phyloP scores from a whole-genome alignment of 2,888 invertebrate genomes.

The Carcina quercana region DNA sequence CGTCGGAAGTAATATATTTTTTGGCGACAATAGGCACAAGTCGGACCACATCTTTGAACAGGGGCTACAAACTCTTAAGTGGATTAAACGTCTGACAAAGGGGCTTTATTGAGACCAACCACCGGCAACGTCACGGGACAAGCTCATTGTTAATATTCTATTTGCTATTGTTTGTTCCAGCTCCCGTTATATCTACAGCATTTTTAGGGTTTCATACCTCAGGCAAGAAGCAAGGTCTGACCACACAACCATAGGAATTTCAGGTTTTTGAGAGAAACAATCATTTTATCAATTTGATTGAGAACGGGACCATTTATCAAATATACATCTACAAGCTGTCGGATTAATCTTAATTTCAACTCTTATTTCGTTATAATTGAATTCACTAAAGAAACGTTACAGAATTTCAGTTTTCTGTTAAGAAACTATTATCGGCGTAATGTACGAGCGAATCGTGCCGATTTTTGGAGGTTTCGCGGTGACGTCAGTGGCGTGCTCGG shows the following conservation, averaged over 20 bases:
- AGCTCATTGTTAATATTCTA: constrained; percentile 37
- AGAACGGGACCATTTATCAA: too few species aligned
- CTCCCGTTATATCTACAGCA: constrained; percentile 16
- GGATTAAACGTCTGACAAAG: constrained; percentile 62
- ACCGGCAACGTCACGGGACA: constrained; percentile 34
- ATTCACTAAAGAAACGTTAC: too few species aligned
- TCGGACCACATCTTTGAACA: constrained; percentile 35
- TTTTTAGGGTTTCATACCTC: constrained; percentile 18
- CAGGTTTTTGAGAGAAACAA: too few species aligned
- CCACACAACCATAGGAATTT: too few species aligned
- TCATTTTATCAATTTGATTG: too few species aligned
- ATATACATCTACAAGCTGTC: too few species aligned
- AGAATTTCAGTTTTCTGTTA: too few species aligned
- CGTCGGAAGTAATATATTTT: constrained; percentile 48
- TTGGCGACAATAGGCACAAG: constrained; percentile 37
- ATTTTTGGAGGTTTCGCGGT: constrained; percentile 53
- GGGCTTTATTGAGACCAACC: constrained; percentile 46
- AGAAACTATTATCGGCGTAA: constrained; percentile 1
- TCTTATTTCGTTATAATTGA: too few species aligned
- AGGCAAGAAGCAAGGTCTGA: too few species aligned
- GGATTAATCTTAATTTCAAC: too few species aligned
- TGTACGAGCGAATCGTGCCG: constrained; percentile 20
- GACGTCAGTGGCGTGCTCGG: constrained; percentile 52
- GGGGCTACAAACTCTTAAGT: constrained; percentile 53
- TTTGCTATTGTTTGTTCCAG: constrained; percentile 38